Evolutionary conservation across 2,888 invertebrate genomes (phyloP).

Genomic region (Oxytorus armatus): DNA sequence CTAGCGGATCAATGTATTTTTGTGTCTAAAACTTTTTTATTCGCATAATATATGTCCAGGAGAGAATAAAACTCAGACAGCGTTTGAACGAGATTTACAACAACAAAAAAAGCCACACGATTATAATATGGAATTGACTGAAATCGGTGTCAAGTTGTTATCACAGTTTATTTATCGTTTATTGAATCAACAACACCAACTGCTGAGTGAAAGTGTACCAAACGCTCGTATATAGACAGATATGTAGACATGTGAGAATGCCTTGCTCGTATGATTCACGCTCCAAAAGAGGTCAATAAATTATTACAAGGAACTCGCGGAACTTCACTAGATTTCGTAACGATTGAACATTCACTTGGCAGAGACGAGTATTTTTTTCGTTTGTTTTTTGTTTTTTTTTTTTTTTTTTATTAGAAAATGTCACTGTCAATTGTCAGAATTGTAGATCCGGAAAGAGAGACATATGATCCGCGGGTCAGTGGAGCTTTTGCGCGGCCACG

Average conservation of each 20-base stretch:
- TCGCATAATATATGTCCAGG: too few relatives aligned
- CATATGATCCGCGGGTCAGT: conserved; percentile 19
- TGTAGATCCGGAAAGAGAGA: conserved; percentile 40
- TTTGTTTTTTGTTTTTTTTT: conserved; percentile 3
- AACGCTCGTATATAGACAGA: conserved; percentile 48
- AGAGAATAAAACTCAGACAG: neutral
- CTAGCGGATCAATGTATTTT: neutral
- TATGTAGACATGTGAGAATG: conserved; percentile 60
- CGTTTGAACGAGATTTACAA: neutral
- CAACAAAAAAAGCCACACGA: neutral
- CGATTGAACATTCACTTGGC: conserved; percentile 43
- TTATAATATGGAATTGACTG: conserved; percentile 25
- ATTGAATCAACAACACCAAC: conserved; percentile 31
- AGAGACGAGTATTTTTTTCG: conserved; percentile 14
- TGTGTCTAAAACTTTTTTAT: too few relatives aligned
- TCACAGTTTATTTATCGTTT: conserved; percentile 59
- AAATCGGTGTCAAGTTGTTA: conserved; percentile 41
- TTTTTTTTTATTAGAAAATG: conserved; percentile 52
- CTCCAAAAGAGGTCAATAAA: conserved; percentile 58
- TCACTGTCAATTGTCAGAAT: conserved; percentile 64
- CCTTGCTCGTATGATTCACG: conserved; percentile 53
- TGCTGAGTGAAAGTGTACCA: conserved; percentile 54
- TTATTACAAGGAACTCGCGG: conserved; percentile 35
- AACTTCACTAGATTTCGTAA: conserved; percentile 20
- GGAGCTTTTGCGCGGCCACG: conserved; percentile 42